Evolutionary conservation across 2,797 vertebrate species (phyloP).

Genomic region (Dryobates pubescens): DNA sequence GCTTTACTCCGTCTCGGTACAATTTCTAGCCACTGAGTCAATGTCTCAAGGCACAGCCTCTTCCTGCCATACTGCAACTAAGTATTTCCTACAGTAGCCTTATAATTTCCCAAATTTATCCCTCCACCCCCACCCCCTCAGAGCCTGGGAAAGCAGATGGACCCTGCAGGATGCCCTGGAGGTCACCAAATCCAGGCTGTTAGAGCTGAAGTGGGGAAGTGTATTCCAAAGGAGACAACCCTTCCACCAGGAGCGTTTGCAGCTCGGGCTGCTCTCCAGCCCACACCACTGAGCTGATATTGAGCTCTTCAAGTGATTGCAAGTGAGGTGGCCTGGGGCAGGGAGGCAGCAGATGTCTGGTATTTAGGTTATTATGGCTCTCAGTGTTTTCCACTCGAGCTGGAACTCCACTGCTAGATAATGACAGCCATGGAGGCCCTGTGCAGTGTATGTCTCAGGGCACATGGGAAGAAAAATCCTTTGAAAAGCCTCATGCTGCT

Average conservation of each 20-base stretch:
- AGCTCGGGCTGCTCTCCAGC: neutral
- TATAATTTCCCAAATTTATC: neutral
- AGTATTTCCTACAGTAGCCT: neutral
- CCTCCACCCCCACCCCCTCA: neutral
- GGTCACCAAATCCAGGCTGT: neutral
- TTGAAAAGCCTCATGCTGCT: neutral
- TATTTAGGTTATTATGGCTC: neutral
- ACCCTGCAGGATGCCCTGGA: neutral
- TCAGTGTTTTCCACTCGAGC: neutral
- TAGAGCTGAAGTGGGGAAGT: neutral
- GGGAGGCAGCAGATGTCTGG: constrained; percentile 1
- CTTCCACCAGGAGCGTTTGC: constrained; percentile 2
- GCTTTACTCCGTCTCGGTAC: neutral
- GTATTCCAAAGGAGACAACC: constrained; percentile 12
- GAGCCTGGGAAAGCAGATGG: constrained; percentile 47
- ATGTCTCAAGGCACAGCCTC: neutral
- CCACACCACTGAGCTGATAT: neutral
- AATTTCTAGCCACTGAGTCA: neutral
- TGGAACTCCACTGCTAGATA: neutral
- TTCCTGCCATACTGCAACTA: accelerated
- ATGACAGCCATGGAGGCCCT: neutral
- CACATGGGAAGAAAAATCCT: neutral
- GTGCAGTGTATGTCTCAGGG: neutral
- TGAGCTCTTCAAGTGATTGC: neutral
- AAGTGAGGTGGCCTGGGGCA: neutral